Percentiles rank a stretch among this genome's conserved stretches.
phyloP scores from a whole-genome alignment of 2,113 vertebrate genomes.

The Perognathus longimembris region DNA sequence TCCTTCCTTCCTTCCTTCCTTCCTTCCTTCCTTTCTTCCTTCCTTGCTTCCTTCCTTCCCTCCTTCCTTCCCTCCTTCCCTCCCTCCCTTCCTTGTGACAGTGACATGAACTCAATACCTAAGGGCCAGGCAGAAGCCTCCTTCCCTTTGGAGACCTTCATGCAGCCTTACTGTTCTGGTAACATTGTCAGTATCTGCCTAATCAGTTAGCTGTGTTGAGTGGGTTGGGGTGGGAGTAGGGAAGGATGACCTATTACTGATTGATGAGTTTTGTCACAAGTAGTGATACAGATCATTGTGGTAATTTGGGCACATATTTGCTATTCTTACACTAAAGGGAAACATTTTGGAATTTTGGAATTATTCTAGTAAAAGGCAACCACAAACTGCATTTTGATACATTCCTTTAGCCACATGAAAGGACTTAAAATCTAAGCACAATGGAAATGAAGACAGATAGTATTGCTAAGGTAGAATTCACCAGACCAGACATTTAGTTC shows the following conservation, averaged over 20 bases:
- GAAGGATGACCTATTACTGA: too few relatives aligned
- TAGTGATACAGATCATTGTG: neutral
- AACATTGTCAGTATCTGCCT: neutral
- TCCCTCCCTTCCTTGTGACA: too few relatives aligned
- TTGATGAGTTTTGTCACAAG: neutral
- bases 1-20: too few relatives aligned
- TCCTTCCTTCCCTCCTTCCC: too few relatives aligned
- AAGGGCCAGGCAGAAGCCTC: too few relatives aligned
- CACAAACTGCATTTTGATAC: neutral
- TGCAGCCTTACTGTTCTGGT: too few relatives aligned
- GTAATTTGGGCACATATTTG: neutral
- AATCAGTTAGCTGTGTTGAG: neutral
- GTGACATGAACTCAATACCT: too few relatives aligned
- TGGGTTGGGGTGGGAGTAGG: neutral
- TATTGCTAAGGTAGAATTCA: neutral
- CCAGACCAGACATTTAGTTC: neutral
- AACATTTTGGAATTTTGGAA: neutral
- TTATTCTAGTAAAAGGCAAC: neutral
- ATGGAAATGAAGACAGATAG: neutral
- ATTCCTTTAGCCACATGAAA: neutral
- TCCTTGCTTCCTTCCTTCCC: too few relatives aligned
- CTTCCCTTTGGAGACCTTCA: too few relatives aligned
- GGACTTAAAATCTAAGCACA: neutral
- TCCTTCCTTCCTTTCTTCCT: too few relatives aligned
- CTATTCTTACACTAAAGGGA: neutral